Evolutionary conservation across 2,797 vertebrate genomes (phyloP), one percentile per base, ranked within the genome.

Genomic region (Discoglossus pictus): DNA sequence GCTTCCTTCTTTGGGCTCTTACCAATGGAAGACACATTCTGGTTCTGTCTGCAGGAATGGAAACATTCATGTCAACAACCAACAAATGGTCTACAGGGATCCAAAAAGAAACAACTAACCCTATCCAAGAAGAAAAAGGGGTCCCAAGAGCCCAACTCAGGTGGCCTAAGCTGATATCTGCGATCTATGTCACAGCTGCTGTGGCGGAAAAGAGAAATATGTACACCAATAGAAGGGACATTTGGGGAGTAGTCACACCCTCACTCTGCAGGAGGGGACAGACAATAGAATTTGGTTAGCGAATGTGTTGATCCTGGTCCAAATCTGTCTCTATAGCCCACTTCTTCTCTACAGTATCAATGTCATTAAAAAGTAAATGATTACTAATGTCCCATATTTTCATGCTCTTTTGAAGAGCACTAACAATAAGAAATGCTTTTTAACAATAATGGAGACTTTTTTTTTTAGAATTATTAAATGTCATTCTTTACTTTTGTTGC

Each of bases 21-120:
- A 70, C 39, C 60, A 70, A 16, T 70, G 67, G 67, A 56, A 48
- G 17, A 59, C 23, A 27, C 75, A 74, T 64, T 84, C 51, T 94
- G 92, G 91, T 80, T 55, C 36, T 91, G 88, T 38, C 75, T 93
- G 74, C 87, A 92, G 13, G 88, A 73, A 47, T 95, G 93, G 94
- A 90, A 91, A 8, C 92, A 93, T 15, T 81, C 82, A 6, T 43
- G 23, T 9, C 18, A 5, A 11, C 11, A 31, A 18, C 42, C 46
- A 18, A 6, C 20, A 23, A 63, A 63, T n/a, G 23, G 42, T 6
- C 16, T 31, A 1, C 38, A 27, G 15, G 55, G 39, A 7, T 18
- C 55, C 7, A 43, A 35, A 17, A 70, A 50, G 23, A 70, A 58
- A 23, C 84, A 81, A 1, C 88, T 89, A 70, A 92, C 92, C 31